These are phyloP conservation scores for Muscicapa striata DNA, from an alignment of 2,797 vertebrate genomes.

Conservation along the genomic window DNA sequence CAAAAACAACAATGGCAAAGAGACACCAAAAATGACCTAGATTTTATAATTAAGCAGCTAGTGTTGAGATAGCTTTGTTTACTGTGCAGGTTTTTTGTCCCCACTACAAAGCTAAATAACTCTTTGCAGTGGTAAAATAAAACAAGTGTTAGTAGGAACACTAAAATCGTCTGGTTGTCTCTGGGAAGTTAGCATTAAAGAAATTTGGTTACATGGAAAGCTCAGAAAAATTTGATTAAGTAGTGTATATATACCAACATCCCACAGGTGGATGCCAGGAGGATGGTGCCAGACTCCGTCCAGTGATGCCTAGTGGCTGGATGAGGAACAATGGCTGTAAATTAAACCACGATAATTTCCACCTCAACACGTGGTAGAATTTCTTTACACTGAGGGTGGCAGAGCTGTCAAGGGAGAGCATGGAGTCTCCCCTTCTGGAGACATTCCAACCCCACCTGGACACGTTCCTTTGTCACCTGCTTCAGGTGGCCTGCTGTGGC, in stretches of 20 bases:
- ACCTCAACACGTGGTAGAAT: neutral
- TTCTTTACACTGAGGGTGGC: neutral
- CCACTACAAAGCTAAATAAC: neutral
- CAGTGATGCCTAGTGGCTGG: neutral
- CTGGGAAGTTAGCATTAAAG: neutral
- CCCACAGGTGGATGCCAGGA: neutral
- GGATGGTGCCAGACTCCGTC: neutral
- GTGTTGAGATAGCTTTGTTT: neutral
- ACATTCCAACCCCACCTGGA: neutral
- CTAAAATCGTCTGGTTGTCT: neutral
- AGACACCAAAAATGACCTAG: neutral
- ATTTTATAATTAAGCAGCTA: neutral
- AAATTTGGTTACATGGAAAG: neutral
- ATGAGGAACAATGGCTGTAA: fast-evolving
- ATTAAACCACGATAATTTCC: neutral
- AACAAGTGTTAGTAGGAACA: neutral
- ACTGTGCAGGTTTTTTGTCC: neutral
- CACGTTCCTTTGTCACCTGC: neutral
- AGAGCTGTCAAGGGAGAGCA: fast-evolving
- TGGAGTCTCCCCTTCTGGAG: neutral
- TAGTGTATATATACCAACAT: too few relatives aligned
- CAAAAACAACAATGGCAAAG: neutral
- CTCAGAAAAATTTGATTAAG: neutral
- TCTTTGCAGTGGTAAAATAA: neutral
- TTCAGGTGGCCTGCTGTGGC: neutral